Base-by-base conservation (phyloP, 2,113 vertebrate genomes). In the Ceuthmochares aereus region DNA sequence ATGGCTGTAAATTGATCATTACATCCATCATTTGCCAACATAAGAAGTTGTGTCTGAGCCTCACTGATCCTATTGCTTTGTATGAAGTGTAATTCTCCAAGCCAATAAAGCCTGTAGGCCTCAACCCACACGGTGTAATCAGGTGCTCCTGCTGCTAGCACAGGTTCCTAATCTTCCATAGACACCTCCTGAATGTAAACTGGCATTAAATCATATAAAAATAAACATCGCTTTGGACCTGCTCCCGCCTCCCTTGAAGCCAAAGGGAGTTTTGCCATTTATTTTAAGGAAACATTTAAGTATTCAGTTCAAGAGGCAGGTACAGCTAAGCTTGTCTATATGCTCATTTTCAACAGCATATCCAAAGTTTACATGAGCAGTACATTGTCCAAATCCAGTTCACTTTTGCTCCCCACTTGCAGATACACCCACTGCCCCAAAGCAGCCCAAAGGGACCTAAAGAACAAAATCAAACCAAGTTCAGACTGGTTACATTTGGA, bases 1-100 rank as follows among this genome's bases (percentile, higher is more conserved):
- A 80, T 40, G 36, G 93, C 34, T 84, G 29, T 55, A 93, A 95
- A 91, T 59, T 74, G 42, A 84, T 84, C 84, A 83, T 93, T 77
- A 89, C 43, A 87, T 56, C 34, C 36, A 66, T 45, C 4, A 1
- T 54, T 87, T 88, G 67, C 82, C 90, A 83, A 45, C 2, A 5
- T 40, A 70, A 88, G 68, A 92, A 87, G 64, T 56, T 81, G 52
- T 72, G 32, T 43, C 64, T 89, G 52, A 92, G 56, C 34, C 60
- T 87, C 69, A 10, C 52, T 81, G 49, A 92, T 75, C 64, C 64
- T 56, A 10, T 1, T 81, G 34, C 73, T 92, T 78, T 89, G 76
- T 63, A 84, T 26, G 30, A 88, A 90, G 47, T 13, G 52, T 67
- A 60, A 89, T 72, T 78, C 60, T 60, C 52, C 42, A 25, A 40